A percentile compares a stretch with the other conserved stretches of the same genome.
phyloP scores from a whole-genome alignment of 2,888 invertebrate genomes.

The Caenorhabditis sp. region DNA sequence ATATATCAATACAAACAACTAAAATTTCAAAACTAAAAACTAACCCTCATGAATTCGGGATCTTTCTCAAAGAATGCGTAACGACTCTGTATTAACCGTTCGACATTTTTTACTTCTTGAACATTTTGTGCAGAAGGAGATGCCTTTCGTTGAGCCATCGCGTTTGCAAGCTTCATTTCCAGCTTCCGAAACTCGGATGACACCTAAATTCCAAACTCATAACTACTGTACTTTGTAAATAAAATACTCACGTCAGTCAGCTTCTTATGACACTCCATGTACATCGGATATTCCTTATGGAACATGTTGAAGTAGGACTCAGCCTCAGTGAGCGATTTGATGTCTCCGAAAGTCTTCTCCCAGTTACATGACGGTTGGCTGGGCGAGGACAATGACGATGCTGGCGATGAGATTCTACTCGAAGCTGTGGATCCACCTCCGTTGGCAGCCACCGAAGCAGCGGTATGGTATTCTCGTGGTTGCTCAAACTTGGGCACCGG shows the following conservation, averaged over 20 bases:
- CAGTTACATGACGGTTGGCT: conserved; percentile 76
- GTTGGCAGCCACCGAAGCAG: conserved; percentile 35
- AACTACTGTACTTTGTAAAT: neutral
- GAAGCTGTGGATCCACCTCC: conserved; percentile 66
- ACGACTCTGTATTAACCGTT: conserved; percentile 42
- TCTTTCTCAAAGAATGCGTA: conserved; percentile 69
- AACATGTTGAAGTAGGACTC: conserved; percentile 69
- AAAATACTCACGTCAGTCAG: conserved; percentile 54
- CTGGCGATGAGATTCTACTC: conserved; percentile 69
- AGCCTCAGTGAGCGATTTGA: conserved; percentile 65
- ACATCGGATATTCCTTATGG: conserved; percentile 76
- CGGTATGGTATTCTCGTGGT: conserved; percentile 36
- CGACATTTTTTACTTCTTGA: conserved; percentile 48
- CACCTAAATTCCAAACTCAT: conserved; percentile 42
- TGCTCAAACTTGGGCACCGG: conserved; percentile 48
- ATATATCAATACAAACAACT: conserved; percentile 12
- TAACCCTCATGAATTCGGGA: conserved; percentile 69
- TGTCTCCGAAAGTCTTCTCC: conserved; percentile 67
- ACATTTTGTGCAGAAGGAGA: conserved; percentile 22
- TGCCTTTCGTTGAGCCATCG: conserved; percentile 17
- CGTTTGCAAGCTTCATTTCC: conserved; percentile 58
- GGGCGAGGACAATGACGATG: conserved; percentile 71
- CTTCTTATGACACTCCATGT: conserved; percentile 71
- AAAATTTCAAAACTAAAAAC: conserved; percentile 23
- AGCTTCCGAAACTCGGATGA: conserved; percentile 63